These are phyloP conservation scores for Drosophila orosa DNA, from an alignment of 1,140 invertebrate genomes.

Conservation along the genomic window DNA sequence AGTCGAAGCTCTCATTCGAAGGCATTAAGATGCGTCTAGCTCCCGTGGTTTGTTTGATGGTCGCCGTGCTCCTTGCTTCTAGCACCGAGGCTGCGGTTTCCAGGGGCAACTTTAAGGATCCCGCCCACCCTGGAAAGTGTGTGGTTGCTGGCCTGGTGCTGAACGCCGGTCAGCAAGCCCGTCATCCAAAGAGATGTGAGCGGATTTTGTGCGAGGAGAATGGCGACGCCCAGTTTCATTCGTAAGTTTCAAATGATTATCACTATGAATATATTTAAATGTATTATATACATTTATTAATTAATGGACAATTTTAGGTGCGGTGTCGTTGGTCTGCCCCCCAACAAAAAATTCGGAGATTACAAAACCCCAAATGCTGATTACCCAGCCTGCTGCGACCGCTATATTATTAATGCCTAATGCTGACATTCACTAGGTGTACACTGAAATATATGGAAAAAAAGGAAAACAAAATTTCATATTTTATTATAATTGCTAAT, in stretches of 20 bases:
- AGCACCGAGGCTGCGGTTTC: constrained; percentile 14
- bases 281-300: no score
- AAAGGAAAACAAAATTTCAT: not conserved
- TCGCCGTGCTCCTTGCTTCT: not conserved
- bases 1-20: constrained; percentile 12
- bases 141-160: constrained; percentile 22
- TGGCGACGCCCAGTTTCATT: constrained; percentile 7
- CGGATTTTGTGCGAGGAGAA: constrained; percentile 10
- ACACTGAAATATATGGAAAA: not conserved
- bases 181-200: constrained; percentile 29
- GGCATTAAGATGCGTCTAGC: constrained; percentile 25
- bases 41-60: not conserved
- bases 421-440: not conserved
- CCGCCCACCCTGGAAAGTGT: constrained; percentile 41
- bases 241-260: constrained; percentile 10
- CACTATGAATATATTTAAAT: not conserved
- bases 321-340: constrained; percentile 9
- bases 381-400: constrained; percentile 36
- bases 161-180: constrained; percentile 11
- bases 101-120: constrained; percentile 23
- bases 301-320: constrained; percentile 13
- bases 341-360: constrained; percentile 20
- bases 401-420: constrained; percentile 19
- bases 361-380: constrained; percentile 20
- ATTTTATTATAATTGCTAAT: not conserved